A percentile compares a stretch with the other conserved stretches of the same genome.
phyloP scores from a whole-genome alignment of 2,797 vertebrate genomes.

The Malurus leucopterus region DNA sequence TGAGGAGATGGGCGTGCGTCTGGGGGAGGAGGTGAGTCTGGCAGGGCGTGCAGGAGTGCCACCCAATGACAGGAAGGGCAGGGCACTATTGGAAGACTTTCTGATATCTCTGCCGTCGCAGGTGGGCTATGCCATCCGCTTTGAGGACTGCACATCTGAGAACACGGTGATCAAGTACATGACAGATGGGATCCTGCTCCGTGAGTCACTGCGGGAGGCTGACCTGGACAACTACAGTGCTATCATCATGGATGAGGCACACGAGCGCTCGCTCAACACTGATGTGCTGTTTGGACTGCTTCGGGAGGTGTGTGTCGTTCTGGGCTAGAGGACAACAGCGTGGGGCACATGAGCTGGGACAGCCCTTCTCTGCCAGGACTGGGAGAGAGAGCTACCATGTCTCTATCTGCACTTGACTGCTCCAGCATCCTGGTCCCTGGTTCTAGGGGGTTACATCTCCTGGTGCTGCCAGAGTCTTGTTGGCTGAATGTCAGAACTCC shows the following conservation, averaged over 20 bases:
- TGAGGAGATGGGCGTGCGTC: slow-evolving; percentile 89
- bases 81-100: neutral
- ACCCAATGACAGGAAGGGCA: accelerated
- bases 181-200: slow-evolving; percentile 95
- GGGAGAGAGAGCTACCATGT: neutral
- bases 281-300: slow-evolving; percentile 95
- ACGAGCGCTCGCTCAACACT: slow-evolving; percentile 94
- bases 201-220: slow-evolving; percentile 93
- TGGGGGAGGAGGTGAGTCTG: slow-evolving; percentile 91
- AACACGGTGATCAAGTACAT: slow-evolving; percentile 97
- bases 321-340: neutral
- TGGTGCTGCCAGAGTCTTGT: neutral
- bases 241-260: slow-evolving; percentile 98
- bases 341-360: accelerated
- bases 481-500: neutral
- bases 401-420: neutral
- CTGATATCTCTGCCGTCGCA: slow-evolving; percentile 19
- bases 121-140: slow-evolving; percentile 97
- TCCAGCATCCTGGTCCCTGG: neutral
- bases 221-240: slow-evolving; percentile 97
- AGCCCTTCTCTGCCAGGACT: neutral
- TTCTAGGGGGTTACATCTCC: neutral
- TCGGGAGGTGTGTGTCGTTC: slow-evolving; percentile 81
- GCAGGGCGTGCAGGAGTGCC: accelerated
- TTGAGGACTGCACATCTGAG: slow-evolving; percentile 97